These are phyloP conservation scores for Eupithecia centaureata DNA, from an alignment of 2,888 invertebrate genomes.

Conservation along the genomic window DNA sequence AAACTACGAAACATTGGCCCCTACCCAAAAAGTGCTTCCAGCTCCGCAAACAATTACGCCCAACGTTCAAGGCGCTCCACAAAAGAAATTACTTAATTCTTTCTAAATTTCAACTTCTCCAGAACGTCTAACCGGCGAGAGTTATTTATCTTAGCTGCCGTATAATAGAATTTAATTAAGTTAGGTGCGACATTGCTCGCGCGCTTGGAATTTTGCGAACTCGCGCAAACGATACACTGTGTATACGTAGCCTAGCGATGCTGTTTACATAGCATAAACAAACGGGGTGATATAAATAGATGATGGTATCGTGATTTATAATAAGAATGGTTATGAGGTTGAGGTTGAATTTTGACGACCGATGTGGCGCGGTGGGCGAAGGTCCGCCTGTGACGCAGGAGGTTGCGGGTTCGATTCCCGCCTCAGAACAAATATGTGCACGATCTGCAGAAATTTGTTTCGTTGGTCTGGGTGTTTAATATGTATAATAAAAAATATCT, in stretches of 20 bases:
- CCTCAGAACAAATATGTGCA: no score
- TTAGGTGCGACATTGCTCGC: constrained; percentile 76
- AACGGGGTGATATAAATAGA: constrained; percentile 22
- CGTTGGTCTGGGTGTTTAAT: no score
- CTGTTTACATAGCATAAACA: constrained; percentile 43
- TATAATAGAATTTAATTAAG: constrained; percentile 83
- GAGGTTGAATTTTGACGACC: no score
- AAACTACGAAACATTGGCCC: constrained; percentile 19
- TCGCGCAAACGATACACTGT: constrained; percentile 54
- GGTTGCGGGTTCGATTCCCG: no score
- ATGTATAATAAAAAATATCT: no score
- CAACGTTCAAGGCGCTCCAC: constrained; percentile 54
- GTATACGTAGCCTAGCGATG: background rate
- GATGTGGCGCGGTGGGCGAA: no score
- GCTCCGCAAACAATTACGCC: constrained; percentile 53
- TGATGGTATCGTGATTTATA: background rate
- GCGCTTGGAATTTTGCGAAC: constrained; percentile 70
- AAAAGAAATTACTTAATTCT: constrained; percentile 76
- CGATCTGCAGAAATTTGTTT: no score
- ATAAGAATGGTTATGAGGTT: background rate
- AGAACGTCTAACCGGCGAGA: constrained; percentile 62
- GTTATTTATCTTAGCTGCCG: constrained; percentile 79
- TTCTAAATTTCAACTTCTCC: constrained; percentile 70
- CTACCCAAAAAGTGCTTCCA: constrained; percentile 43
- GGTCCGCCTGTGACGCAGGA: no score